Evolutionary conservation across 1,140 invertebrate species (phyloP).

Genomic region (Callitettix versicolor): DNA sequence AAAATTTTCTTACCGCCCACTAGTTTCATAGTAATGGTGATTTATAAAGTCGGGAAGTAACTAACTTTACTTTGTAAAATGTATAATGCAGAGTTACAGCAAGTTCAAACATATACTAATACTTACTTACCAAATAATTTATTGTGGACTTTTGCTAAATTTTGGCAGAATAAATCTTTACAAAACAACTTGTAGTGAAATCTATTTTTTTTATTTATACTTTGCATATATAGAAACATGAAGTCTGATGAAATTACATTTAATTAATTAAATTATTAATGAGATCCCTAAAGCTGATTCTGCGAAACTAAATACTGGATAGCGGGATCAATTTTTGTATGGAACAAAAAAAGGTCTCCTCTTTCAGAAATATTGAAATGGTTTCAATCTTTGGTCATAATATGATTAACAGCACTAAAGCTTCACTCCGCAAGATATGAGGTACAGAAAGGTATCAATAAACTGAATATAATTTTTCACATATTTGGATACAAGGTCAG

Average conservation of each 20-base stretch:
- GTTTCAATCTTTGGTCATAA: no score
- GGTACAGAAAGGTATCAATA: no score
- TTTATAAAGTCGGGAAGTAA: not conserved
- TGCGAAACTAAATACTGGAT: not conserved
- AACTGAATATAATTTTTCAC: no score
- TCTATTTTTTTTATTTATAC: not conserved
- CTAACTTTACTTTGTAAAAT: not conserved
- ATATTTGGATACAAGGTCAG: no score
- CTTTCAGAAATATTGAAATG: no score
- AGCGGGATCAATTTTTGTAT: not conserved
- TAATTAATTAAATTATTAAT: not conserved
- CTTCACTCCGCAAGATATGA: no score
- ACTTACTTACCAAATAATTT: not conserved
- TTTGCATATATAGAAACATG: not conserved
- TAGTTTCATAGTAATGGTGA: not conserved
- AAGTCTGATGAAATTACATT: not conserved
- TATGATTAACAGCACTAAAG: no score
- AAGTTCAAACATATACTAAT: not conserved
- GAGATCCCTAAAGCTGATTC: not conserved
- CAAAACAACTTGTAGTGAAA: not conserved
- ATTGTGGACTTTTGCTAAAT: not conserved
- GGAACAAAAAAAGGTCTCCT: not conserved
- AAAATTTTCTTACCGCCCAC: not conserved
- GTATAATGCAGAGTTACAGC: not conserved
- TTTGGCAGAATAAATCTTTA: constrained; percentile 1